Base-by-base conservation (phyloP, 2,888 invertebrate species). In the Abscondita cerata region DNA sequence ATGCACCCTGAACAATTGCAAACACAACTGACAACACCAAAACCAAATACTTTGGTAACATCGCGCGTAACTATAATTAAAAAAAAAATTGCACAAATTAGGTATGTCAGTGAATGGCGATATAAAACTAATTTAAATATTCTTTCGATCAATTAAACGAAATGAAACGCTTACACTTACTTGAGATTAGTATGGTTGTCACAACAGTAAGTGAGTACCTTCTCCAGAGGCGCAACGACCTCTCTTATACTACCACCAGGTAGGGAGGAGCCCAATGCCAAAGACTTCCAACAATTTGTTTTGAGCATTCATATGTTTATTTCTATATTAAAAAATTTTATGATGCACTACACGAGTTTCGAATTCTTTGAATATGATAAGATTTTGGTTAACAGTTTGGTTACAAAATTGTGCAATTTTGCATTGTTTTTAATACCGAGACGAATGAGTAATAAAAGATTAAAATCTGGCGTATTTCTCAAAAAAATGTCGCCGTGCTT, bases 231-330 rank as follows among this genome's bases (percentile, higher is more conserved):
- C 68, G 68, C 79, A 79, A 75, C 79, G 79, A 80, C 79, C 79
- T 78, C 71, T 73, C 78, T 79, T 80, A 78, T 80, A 78, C 68
- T 65, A 72, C 69, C 70, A 53, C 65, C 70, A 74, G 72, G 75
- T 72, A 77, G 76, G 78, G 77, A 75, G 74, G 73, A 73, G 66
- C 69, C 65, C 74, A 74, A 75, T 75, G 74, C 70, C 73, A 75
- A 67, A 66, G 64, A 53, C 63, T 63, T 57, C 54, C 54, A 59
- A 59, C 58, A 59, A 62, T 67, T 67, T 67, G 62, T 66, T 69
- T 66, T 66, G 60, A 63, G 57, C 59, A 64, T 31, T 56, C 47
- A 40, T 56, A 67, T 67, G 59, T 57, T 54, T 61, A 64, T 56
- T 53, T 48, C 38, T 65, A 52, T 47, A 2, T 44, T 40, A 34